A percentile compares a stretch with the other conserved stretches of the same genome.
phyloP scores from a whole-genome alignment of 1,140 invertebrate species.

The Aricia agestis region DNA sequence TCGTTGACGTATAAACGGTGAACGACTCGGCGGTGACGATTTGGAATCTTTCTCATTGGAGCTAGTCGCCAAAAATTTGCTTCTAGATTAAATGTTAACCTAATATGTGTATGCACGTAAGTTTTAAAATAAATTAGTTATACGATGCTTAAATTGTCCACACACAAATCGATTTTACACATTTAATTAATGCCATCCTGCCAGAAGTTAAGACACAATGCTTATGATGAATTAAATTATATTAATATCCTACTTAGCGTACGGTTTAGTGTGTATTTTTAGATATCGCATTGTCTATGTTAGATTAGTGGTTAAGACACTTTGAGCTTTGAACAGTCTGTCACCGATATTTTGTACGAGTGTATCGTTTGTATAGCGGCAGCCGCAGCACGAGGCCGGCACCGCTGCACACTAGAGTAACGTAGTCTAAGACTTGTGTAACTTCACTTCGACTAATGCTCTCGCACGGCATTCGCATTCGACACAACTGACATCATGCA shows the following conservation, averaged over 20 bases:
- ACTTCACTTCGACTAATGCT: conserved; percentile 32
- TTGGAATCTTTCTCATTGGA: conserved; percentile 74
- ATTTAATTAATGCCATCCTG: conserved; percentile 69
- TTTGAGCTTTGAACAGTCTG: conserved; percentile 71
- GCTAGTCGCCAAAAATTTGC: conserved; percentile 67
- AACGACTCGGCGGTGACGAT: conserved; percentile 39
- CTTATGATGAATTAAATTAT: conserved; percentile 71
- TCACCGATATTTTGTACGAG: conserved; percentile 67
- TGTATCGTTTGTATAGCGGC: conserved; percentile 47
- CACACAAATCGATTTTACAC: conserved; percentile 73
- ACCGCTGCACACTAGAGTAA: conserved; percentile 49
- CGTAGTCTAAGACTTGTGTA: conserved; percentile 42
- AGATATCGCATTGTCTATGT: conserved; percentile 73
- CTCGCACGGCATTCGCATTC: conserved; percentile 40
- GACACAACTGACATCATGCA: conserved; percentile 30
- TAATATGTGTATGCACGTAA: conserved; percentile 68
- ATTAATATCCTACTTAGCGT: conserved; percentile 70
- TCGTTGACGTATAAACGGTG: conserved; percentile 32
- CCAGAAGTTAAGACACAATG: conserved; percentile 69
- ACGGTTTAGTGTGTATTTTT: conserved; percentile 73
- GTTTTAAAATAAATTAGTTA: conserved; percentile 55
- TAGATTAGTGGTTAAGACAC: conserved; percentile 70
- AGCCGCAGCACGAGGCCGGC: conserved; percentile 27
- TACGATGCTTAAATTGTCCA: conserved; percentile 73
- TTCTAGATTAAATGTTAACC: conserved; percentile 70